phyloP scores from a whole-genome alignment of 2,888 invertebrate genomes.

The Pherbina coryleti region DNA sequence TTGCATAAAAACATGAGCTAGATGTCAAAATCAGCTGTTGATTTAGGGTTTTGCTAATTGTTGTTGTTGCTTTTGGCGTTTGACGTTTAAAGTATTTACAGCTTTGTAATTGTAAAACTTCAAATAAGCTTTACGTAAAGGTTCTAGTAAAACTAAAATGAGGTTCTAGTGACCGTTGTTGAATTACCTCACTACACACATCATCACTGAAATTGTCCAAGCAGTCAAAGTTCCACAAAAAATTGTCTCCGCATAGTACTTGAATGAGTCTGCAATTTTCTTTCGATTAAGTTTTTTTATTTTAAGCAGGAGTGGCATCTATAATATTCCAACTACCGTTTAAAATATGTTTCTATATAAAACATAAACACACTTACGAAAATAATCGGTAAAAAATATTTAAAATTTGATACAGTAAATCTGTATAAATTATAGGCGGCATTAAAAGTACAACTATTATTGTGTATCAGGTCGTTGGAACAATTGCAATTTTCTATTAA shows the following conservation, averaged over 20 bases:
- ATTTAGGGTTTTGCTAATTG: too few relatives aligned
- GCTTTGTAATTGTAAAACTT: too few relatives aligned
- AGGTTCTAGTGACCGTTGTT: not conserved
- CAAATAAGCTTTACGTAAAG: too few relatives aligned
- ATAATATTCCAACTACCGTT: not conserved
- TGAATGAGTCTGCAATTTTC: conserved; percentile 47
- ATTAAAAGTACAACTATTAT: conserved; percentile 50
- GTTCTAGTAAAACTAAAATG: too few relatives aligned
- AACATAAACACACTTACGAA: conserved; percentile 47
- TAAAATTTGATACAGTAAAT: conserved; percentile 50
- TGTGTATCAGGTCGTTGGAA: conserved; percentile 56
- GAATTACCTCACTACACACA: conserved; percentile 56
- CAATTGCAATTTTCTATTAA: conserved; percentile 46
- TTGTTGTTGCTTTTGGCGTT: too few relatives aligned
- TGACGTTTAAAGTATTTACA: too few relatives aligned
- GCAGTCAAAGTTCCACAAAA: conserved; percentile 48
- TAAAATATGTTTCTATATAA: not conserved
- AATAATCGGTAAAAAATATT: conserved; percentile 56
- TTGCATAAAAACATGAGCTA: too few relatives aligned
- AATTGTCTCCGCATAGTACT: conserved; percentile 51
- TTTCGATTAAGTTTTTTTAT: conserved; percentile 43
- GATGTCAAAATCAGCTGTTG: too few relatives aligned
- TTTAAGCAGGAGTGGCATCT: conserved; percentile 53
- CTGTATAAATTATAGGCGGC: conserved; percentile 42
- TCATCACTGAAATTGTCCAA: conserved; percentile 42